A percentile compares a stretch with the other conserved stretches of the same genome.
phyloP scores from a whole-genome alignment of 2,113 vertebrate species.

The Nothobranchius kuhntae region DNA sequence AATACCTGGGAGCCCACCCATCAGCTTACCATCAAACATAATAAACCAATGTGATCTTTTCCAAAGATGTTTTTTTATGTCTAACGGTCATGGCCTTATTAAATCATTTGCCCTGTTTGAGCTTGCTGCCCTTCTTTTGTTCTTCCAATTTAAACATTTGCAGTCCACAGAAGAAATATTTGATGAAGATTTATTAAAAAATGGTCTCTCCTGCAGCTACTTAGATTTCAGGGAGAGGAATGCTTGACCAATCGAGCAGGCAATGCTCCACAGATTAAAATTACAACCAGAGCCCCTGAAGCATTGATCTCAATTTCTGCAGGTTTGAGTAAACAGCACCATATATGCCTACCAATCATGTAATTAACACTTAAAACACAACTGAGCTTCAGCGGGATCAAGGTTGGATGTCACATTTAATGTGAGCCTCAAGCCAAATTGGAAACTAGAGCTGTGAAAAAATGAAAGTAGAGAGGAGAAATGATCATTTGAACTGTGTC shows the following conservation, averaged over 20 bases:
- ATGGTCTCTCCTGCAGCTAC: constrained; percentile 38
- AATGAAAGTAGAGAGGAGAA: constrained; percentile 34
- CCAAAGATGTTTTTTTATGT: constrained; percentile 20
- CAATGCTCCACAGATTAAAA: constrained; percentile 67
- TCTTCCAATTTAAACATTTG: constrained; percentile 44
- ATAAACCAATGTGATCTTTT: background rate
- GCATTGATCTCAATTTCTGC: constrained; percentile 77
- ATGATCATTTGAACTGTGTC: constrained; percentile 53
- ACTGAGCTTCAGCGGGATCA: constrained; percentile 55
- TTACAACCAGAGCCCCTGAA: constrained; percentile 62
- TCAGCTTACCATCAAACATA: constrained; percentile 5
- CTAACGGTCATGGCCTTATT: constrained; percentile 15
- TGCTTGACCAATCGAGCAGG: constrained; percentile 39
- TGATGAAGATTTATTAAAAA: constrained; percentile 23
- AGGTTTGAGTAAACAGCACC: constrained; percentile 77
- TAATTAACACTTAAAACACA: constrained; percentile 78
- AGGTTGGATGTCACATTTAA: constrained; percentile 59
- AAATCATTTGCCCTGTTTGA: constrained; percentile 24
- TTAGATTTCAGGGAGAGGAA: constrained; percentile 63
- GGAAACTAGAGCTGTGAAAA: constrained; percentile 30
- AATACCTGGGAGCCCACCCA: background rate
- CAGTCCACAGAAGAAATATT: constrained; percentile 32
- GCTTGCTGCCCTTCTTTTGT: constrained; percentile 39
- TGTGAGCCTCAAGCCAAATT: constrained; percentile 26
- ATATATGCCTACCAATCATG: constrained; percentile 77